A percentile compares a stretch with the other conserved stretches of the same genome.
Conservation (phyloP, 2,113 vertebrate species). For the Bubalus kerabau region DNA sequence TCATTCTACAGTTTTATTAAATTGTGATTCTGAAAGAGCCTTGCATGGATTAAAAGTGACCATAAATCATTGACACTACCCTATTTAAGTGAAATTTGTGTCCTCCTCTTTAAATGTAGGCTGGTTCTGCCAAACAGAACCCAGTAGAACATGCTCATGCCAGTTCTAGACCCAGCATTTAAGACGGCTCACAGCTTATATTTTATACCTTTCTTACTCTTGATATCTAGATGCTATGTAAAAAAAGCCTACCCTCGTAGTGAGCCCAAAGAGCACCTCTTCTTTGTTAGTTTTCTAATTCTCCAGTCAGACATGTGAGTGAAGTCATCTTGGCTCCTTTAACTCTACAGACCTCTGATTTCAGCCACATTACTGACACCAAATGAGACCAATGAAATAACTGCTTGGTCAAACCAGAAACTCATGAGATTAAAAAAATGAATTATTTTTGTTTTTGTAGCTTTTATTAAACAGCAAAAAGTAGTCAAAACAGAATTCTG, state of each 20-base stretch:
- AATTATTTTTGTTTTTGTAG: not conserved
- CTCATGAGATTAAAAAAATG: not conserved
- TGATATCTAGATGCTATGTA: not conserved
- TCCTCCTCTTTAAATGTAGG: not conserved
- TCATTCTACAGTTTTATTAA: not conserved
- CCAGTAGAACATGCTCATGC: not conserved
- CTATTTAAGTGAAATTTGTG: not conserved
- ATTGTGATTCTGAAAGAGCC: not conserved
- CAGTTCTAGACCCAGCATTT: not conserved
- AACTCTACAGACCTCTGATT: not conserved
- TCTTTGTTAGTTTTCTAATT: not conserved
- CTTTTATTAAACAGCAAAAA: not conserved
- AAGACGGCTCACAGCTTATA: not conserved
- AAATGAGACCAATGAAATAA: not conserved
- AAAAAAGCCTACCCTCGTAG: not conserved
- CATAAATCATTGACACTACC: not conserved
- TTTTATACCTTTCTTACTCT: not conserved
- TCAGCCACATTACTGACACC: not conserved
- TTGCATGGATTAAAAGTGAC: not conserved
- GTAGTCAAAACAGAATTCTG: not conserved
- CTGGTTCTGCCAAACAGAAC: not conserved
- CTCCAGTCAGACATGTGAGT: not conserved
- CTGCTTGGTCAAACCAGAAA: not conserved
- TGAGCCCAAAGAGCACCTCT: not conserved
- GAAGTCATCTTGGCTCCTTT: not conserved